Base-by-base conservation (phyloP, 2,797 vertebrate genomes). In the Enteromius paludinosus region DNA sequence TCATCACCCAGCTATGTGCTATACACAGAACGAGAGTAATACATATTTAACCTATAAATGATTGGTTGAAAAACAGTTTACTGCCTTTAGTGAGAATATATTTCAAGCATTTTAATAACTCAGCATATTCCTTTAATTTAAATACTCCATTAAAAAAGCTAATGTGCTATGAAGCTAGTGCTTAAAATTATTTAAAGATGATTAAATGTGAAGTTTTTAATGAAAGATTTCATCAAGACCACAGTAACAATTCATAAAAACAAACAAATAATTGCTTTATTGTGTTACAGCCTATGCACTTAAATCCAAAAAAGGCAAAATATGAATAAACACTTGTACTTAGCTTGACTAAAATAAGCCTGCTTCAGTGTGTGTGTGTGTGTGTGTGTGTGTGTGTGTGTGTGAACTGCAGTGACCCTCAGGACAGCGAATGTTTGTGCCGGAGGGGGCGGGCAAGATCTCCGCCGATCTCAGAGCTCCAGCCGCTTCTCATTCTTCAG, bases 371-470 rank as follows among this genome's bases (percentile, higher is more conserved):
- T 38, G 41, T 41, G 38, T 41, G 30, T 30, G 30, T 30, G 30
- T 30, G 30, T 30, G 30, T 30, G 35, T 38, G n/a, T n/a, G n/a
- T n/a, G 28, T 30, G 35, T 38, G 38, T 41, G 38, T 41, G 41
- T 41, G 41, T 41, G 43, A 45, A 62, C 59, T 65, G 25, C 25
- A 72, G 35, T 81, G 79, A 59, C 56, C 28, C 56, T 81, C 43
- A 61, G 73, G 71, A 23, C 64, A 23, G 74, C 15, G 14, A 3
- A 14, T 17, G 59, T 65, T 30, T 78, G 18, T 41, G 8, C 8
- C 12, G 33, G 70, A 82, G 80, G 45, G 71, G 71, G 80, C 61
- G 80, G 80, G 25, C 38, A 3, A 64, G 75, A 77, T 77, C 73
- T 61, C 73, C 14, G 23, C 23, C 1, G 54, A 61, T 75, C 56